Percentiles rank a stretch among this genome's conserved stretches.
phyloP scores from a whole-genome alignment of 2,888 invertebrate genomes.

The Cremastinae sp. region DNA sequence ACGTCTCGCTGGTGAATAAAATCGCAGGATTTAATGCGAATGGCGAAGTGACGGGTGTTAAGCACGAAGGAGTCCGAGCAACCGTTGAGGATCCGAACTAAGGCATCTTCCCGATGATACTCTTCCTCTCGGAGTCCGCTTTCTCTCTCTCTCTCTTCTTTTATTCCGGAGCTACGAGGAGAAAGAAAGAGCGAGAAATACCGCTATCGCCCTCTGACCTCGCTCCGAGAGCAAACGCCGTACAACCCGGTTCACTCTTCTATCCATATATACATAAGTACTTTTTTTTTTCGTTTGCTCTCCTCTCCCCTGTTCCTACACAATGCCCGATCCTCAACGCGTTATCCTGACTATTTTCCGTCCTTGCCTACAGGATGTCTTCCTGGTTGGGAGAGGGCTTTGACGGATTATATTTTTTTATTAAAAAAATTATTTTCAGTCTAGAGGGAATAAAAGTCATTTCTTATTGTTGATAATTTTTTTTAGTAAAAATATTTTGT shows the following conservation, averaged over 20 bases:
- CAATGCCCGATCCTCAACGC: conserved; percentile 46
- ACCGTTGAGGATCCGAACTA: conserved; percentile 51
- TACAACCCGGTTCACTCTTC: conserved; percentile 51
- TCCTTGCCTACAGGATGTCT: conserved; percentile 48
- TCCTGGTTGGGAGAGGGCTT: conserved; percentile 48
- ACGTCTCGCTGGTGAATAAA: conserved; percentile 17
- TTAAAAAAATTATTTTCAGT: too few relatives aligned
- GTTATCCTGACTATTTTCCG: conserved; percentile 63
- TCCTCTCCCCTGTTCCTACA: neutral
- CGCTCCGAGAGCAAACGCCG: conserved; percentile 65
- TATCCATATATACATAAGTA: neutral
- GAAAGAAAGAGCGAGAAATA: conserved; percentile 73
- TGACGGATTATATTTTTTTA: conserved; percentile 23
- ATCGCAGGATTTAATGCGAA: conserved; percentile 33
- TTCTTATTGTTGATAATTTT: too few relatives aligned
- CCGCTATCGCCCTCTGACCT: conserved; percentile 80
- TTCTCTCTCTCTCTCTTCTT: conserved; percentile 27
- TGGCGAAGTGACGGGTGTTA: conserved; percentile 40
- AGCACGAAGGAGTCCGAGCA: conserved; percentile 48
- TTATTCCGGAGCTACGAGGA: conserved; percentile 36
- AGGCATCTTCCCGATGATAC: conserved; percentile 46
- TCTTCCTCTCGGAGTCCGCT: conserved; percentile 56
- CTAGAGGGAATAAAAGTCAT: too few relatives aligned
- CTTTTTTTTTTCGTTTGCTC: conserved; percentile 16
- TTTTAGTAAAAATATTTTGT: too few relatives aligned